Conservation (phyloP, 2,113 vertebrate species). For the Sigmodon hispidus region DNA sequence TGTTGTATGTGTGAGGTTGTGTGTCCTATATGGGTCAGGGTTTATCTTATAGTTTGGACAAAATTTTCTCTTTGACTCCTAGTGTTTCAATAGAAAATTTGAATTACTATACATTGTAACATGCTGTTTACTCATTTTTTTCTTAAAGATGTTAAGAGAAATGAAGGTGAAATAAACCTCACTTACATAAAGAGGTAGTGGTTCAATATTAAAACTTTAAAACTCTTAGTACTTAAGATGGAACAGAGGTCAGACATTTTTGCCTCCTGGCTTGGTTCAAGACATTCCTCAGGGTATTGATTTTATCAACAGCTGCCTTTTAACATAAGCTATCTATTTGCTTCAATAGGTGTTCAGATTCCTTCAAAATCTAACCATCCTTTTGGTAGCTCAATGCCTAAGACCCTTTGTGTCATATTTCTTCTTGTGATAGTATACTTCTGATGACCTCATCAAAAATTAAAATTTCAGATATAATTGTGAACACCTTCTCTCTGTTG, state of each 20-base stretch:
- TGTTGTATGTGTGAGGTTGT: neutral
- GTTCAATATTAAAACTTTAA: neutral
- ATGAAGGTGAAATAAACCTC: neutral
- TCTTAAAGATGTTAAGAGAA: neutral
- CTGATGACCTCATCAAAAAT: neutral
- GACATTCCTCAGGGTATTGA: too few relatives aligned
- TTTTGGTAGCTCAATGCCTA: neutral
- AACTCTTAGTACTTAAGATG: neutral
- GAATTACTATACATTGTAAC: neutral
- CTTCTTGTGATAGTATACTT: neutral
- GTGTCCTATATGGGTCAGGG: neutral
- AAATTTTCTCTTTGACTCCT: neutral
- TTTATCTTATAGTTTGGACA: neutral
- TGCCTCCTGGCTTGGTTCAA: too few relatives aligned
- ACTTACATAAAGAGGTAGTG: neutral
- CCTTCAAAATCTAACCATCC: too few relatives aligned
- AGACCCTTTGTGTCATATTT: neutral
- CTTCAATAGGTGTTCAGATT: neutral
- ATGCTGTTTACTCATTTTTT: neutral
- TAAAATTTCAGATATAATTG: neutral
- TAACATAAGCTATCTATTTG: neutral
- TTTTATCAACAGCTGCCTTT: neutral
- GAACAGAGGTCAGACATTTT: neutral
- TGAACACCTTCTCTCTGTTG: neutral
- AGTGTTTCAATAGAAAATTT: neutral